These are phyloP conservation scores for Etia nguti DNA, from an alignment of 2,113 vertebrate species.

Conservation along the genomic window DNA sequence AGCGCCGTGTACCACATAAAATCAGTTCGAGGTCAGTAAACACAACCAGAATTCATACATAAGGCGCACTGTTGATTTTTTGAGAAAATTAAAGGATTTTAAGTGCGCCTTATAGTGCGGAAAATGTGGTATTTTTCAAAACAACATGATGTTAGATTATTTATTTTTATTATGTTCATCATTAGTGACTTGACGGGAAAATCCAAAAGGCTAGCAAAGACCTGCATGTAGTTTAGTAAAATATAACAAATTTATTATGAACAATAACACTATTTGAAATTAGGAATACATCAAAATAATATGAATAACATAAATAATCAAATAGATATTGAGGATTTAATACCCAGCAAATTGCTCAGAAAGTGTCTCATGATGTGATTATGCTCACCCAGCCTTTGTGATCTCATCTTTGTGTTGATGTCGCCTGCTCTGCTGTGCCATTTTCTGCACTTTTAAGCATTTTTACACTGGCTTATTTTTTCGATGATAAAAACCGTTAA, in stretches of 20 bases:
- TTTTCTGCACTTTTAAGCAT: neutral
- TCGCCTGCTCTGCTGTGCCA: neutral
- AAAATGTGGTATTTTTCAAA: neutral
- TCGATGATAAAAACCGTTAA: neutral
- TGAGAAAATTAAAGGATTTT: no score
- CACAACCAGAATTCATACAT: no score
- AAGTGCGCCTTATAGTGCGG: no score
- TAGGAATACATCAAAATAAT: neutral
- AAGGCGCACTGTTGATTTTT: no score
- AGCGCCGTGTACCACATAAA: no score
- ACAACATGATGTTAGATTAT: neutral
- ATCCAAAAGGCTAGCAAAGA: neutral
- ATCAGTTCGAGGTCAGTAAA: no score
- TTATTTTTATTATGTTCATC: neutral
- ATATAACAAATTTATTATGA: neutral
- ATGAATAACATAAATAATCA: neutral
- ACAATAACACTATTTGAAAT: neutral
- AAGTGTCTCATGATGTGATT: neutral
- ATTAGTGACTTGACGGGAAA: neutral
- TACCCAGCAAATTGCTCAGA: neutral
- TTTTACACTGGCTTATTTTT: neutral
- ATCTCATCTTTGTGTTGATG: accelerated
- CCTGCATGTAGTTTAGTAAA: neutral
- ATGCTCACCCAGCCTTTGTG: neutral
- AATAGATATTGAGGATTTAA: neutral